phyloP scores from a whole-genome alignment of 2,113 vertebrate genomes.

The Colinus virginianus region DNA sequence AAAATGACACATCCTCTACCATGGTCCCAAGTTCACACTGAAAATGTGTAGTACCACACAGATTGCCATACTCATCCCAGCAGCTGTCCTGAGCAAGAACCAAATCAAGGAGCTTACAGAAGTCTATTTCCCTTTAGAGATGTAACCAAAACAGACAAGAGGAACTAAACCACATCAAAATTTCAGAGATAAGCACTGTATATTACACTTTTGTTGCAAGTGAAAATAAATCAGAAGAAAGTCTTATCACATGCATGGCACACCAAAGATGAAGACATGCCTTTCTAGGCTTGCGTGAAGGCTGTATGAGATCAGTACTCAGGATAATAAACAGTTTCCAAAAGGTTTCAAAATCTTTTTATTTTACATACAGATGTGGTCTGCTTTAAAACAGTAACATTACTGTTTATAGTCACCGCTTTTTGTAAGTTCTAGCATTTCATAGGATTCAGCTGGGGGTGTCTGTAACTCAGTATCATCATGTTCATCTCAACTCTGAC shows the following conservation, averaged over 20 bases:
- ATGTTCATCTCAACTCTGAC: not conserved
- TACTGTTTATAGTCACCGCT: not conserved
- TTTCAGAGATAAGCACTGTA: not conserved
- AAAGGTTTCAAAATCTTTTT: not conserved
- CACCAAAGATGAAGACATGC: not conserved
- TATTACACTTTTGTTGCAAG: not conserved
- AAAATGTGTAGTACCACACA: not conserved
- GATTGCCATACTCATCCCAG: not conserved
- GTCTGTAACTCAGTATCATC: not conserved
- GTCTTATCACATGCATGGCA: not conserved
- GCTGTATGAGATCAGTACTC: rapidly evolving
- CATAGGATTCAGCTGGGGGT: not conserved
- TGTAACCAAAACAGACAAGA: not conserved
- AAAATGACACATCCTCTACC: not conserved
- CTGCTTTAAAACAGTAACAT: not conserved
- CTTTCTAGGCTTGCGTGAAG: not conserved
- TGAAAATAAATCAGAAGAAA: too few relatives aligned
- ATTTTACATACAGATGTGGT: not conserved
- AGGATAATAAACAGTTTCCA: not conserved
- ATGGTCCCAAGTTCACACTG: not conserved
- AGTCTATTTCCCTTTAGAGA: not conserved
- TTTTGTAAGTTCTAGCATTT: not conserved
- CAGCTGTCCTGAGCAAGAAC: not conserved
- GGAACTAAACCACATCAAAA: not conserved
- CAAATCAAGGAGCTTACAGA: not conserved